Percentiles rank a stretch among this genome's conserved stretches.
Evolutionary conservation across 2,797 vertebrate genomes (phyloP).

Genomic region (Coranthus polyacanthus): DNA sequence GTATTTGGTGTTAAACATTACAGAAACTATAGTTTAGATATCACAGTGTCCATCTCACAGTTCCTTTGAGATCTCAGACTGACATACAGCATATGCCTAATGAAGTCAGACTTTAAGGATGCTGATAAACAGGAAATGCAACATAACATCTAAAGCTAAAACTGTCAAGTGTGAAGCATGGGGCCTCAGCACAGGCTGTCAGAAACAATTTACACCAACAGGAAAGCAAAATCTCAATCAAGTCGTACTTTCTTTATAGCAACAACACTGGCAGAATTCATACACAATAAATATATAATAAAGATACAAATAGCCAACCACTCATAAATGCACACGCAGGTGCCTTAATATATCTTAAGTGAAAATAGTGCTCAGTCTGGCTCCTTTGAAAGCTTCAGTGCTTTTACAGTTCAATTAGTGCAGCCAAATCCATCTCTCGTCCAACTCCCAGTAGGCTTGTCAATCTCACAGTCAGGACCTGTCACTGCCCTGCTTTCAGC

Average conservation of each 20-base stretch:
- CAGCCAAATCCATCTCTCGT: constrained; percentile 68
- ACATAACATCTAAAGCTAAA: constrained; percentile 47
- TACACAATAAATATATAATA: constrained; percentile 39
- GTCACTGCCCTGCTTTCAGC: constrained; percentile 73
- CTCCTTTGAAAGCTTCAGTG: constrained; percentile 66
- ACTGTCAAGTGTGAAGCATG: constrained; percentile 61
- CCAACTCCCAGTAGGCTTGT: constrained; percentile 71
- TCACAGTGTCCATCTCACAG: constrained; percentile 5
- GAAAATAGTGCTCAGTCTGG: constrained; percentile 39
- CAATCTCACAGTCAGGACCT: constrained; percentile 75
- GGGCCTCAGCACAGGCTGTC: constrained; percentile 54
- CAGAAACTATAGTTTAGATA: constrained; percentile 28
- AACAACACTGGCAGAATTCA: constrained; percentile 37
- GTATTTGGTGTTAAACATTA: constrained; percentile 34
- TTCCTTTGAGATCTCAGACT: constrained; percentile 23
- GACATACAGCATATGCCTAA: constrained; percentile 44
- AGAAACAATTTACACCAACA: constrained; percentile 70
- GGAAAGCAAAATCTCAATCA: constrained; percentile 67
- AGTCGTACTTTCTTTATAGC: constrained; percentile 43
- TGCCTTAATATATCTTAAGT: constrained; percentile 41
- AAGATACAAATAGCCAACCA: constrained; percentile 28
- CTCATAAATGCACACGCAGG: constrained; percentile 1
- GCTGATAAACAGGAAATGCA: constrained; percentile 63
- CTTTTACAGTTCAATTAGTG: constrained; percentile 75
- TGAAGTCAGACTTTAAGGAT: constrained; percentile 46